Evolutionary conservation across 1,140 invertebrate species (phyloP).

Genomic region (Sesamia nonagrioides): DNA sequence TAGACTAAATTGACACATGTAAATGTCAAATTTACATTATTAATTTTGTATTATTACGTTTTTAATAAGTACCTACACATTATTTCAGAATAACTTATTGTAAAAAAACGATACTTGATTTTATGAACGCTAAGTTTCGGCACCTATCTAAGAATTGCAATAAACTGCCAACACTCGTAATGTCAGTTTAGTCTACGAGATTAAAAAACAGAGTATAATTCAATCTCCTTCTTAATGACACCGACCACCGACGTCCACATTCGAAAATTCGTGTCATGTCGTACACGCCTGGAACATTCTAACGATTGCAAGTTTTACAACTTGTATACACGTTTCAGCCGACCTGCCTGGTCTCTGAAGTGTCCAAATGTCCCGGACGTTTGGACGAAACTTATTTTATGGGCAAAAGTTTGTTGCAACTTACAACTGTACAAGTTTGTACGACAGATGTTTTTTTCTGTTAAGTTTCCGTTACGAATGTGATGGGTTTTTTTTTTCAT

Average conservation of each 20-base stretch:
- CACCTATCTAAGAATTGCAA: too few relatives aligned
- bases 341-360: conserved; percentile 12
- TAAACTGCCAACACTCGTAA: too few relatives aligned
- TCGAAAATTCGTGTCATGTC: not conserved
- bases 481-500: not conserved
- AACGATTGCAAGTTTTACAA: conserved; percentile 31
- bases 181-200: too few relatives aligned
- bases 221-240: not conserved
- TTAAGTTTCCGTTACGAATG: not conserved
- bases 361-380: conserved; percentile 27
- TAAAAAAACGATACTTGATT: too few relatives aligned
- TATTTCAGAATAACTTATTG: too few relatives aligned
- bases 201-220: too few relatives aligned
- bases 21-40: too few relatives aligned
- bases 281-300: not conserved
- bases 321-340: conserved; percentile 4
- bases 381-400: conserved; percentile 40
- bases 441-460: conserved; percentile 12
- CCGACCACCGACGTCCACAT: not conserved
- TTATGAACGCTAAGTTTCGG: too few relatives aligned
- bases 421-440: conserved; percentile 15
- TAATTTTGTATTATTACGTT: too few relatives aligned
- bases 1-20: too few relatives aligned
- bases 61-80: too few relatives aligned
- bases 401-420: conserved; percentile 20